Conservation (phyloP, 2,113 vertebrate genomes). For the Rhinopomastus cyanomelas region DNA sequence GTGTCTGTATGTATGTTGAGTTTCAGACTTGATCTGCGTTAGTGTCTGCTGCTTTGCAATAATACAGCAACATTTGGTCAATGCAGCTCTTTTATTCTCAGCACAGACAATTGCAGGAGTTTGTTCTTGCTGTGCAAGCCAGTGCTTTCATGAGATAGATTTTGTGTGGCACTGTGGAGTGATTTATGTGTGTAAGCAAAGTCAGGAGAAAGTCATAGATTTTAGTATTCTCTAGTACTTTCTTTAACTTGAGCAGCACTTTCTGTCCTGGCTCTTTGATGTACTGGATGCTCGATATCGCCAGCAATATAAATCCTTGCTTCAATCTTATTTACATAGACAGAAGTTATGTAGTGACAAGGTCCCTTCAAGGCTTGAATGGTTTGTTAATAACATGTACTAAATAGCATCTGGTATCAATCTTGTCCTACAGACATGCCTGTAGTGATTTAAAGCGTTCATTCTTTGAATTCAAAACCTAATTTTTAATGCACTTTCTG, state of each 20-base stretch:
- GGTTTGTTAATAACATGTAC: constrained; percentile 80
- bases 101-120: background rate
- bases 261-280: constrained; percentile 70
- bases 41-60: background rate
- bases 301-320: constrained; percentile 69
- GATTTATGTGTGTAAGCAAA: constrained; percentile 68
- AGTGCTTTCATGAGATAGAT: constrained; percentile 1
- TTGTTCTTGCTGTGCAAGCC: constrained; percentile 14
- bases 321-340: constrained; percentile 80
- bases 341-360: constrained; percentile 81
- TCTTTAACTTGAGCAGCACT: constrained; percentile 50
- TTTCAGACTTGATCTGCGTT: background rate
- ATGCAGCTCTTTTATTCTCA: background rate
- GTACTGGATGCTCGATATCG: constrained; percentile 51
- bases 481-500: constrained; percentile 81
- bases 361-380: constrained; percentile 80
- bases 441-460: constrained; percentile 79
- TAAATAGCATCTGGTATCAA: constrained; percentile 81
- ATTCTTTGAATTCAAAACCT: constrained; percentile 80
- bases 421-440: constrained; percentile 76
- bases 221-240: constrained; percentile 62
- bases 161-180: constrained; percentile 15
- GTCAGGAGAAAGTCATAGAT: constrained; percentile 71
- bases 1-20: background rate
- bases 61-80: background rate